Conservation (phyloP, 92 coral and sea anemone genomes). For the Paramuricea clavata region DNA sequence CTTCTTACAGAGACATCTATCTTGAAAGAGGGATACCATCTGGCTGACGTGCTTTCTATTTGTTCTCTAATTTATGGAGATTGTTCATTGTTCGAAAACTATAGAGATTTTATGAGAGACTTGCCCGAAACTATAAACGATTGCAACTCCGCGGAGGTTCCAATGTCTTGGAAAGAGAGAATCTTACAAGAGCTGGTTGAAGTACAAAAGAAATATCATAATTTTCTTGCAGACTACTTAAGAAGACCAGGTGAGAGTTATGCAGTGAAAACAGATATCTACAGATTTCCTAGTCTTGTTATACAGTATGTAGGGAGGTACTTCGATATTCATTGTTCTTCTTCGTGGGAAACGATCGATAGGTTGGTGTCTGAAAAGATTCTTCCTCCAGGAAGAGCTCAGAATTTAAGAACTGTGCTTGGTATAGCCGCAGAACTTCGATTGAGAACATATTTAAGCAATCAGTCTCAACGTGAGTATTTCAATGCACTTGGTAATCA, state of each 20-base stretch:
- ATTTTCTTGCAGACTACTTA: neutral
- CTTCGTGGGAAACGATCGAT: slow-evolving; percentile 28
- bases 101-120: neutral
- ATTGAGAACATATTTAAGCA: slow-evolving; percentile 30
- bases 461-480: slow-evolving; percentile 26
- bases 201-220: neutral
- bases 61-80: slow-evolving; percentile 20
- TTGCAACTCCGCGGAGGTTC: neutral
- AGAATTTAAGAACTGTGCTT: slow-evolving; percentile 27
- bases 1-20: slow-evolving; percentile 20
- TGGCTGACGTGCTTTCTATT: slow-evolving; percentile 42
- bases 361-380: neutral
- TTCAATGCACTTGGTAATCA: neutral
- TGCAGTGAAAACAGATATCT: slow-evolving; percentile 1
- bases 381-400: slow-evolving; percentile 1
- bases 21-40: slow-evolving; percentile 24
- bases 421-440: slow-evolving; percentile 24
- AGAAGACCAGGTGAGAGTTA: slow-evolving; percentile 21
- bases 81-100: neutral
- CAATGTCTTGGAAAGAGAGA: slow-evolving; percentile 13
- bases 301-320: slow-evolving; percentile 22
- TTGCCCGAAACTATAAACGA: neutral
- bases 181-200: slow-evolving; percentile 34
- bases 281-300: slow-evolving; percentile 47
- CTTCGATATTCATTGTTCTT: slow-evolving; percentile 7